Base-by-base conservation (phyloP, 2,113 vertebrate species). In the Phrynocephalus versicolor region DNA sequence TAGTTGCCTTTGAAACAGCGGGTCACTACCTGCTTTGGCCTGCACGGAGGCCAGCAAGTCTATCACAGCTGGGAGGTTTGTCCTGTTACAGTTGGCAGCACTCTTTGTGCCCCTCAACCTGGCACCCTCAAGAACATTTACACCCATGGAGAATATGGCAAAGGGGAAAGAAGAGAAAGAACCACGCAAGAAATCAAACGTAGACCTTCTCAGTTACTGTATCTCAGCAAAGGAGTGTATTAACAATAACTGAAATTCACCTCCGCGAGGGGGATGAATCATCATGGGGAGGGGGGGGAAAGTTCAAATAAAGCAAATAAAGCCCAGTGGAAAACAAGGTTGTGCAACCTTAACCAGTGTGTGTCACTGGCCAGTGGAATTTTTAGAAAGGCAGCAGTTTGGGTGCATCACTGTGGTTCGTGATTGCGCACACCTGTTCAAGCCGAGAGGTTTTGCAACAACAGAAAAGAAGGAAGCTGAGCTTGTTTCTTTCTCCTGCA, bases 341-440 rank as follows among this genome's bases (percentile, higher is more conserved):
- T 97, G 96, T 96, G 97, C 96, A 97, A 97, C 95, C 95, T 96
- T 96, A 95, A 96, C 94, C 95, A 94, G 95, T 0, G 88, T 95
- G 95, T 97, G 96, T 96, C 96, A 96, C 94, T 85, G 95, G 88
- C 90, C 91, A 94, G 96, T 94, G 96, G 96, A 96, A 96, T 97
- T 97, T 97, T 97, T 97, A 96, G 96, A 95, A 95, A 95, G 96
- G 93, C 96, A 97, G 92, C 96, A 97, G 97, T 96, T 96, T 97
- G 95, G 94, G 95, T 91, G 92, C 94, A 95, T 96, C 14, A 91
- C 94, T 96, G 97, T 89, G 96, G 97, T 96, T 96, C 92, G 18
- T 89, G 95, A 97, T 97, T 97, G 95, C 96, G 96, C 96, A 97
- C 97, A 98, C 97, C 97, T 98, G 97, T 97, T 97, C 89, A 13